These are phyloP conservation scores for Tenthredo mesomela DNA, from an alignment of 2,888 invertebrate genomes.

Conservation along the genomic window DNA sequence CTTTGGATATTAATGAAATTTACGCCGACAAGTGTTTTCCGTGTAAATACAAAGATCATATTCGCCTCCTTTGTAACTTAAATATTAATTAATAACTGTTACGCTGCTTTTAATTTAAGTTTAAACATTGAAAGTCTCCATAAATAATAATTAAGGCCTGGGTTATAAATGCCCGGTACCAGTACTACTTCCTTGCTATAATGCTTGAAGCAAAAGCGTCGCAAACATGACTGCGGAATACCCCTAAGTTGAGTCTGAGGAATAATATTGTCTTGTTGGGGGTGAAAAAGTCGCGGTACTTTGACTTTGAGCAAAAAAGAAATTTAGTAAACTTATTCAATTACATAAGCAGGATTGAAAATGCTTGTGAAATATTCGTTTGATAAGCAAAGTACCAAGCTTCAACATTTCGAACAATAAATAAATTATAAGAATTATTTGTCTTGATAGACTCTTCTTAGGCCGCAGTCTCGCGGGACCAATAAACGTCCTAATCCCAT, in stretches of 20 bases:
- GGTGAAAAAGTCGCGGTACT: not conserved
- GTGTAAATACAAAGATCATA: constrained; percentile 10
- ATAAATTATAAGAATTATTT: not conserved
- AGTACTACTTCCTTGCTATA: constrained; percentile 6
- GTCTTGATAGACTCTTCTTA: constrained; percentile 2
- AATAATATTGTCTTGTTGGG: not conserved
- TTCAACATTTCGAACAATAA: not conserved
- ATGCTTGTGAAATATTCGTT: not conserved
- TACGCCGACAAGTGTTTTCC: not conserved
- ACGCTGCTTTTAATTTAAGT: constrained; percentile 4
- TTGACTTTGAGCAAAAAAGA: not conserved
- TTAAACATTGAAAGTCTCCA: constrained; percentile 27
- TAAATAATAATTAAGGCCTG: not conserved
- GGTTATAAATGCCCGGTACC: not conserved
- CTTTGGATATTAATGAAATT: not conserved
- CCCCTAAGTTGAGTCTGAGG: constrained; percentile 16
- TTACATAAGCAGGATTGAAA: not conserved
- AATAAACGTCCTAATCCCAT: constrained; percentile 46
- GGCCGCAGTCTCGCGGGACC: constrained; percentile 31
- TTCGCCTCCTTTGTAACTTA: not conserved
- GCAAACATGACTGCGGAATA: constrained; percentile 28
- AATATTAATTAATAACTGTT: not conserved
- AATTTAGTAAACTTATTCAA: not conserved
- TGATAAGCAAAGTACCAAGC: not conserved
- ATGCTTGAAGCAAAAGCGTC: not conserved